Conservation (phyloP, 1,140 invertebrate genomes). For the Coenobita brevimanus region DNA sequence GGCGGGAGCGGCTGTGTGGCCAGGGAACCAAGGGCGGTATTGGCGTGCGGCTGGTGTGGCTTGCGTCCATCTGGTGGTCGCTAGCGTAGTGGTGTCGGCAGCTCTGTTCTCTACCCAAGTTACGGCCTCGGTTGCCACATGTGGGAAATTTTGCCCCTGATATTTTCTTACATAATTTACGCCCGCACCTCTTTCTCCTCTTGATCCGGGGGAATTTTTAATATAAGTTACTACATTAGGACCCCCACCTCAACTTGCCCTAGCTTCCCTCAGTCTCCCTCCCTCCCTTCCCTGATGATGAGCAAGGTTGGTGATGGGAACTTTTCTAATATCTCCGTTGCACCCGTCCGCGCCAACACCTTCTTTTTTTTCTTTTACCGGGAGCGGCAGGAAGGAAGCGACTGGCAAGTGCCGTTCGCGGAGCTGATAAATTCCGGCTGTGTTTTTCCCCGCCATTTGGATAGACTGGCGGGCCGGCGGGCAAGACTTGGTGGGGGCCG, state of each 20-base stretch:
- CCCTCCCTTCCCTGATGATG: slow-evolving; percentile 26
- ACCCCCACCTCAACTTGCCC: slow-evolving; percentile 8
- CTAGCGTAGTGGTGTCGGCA: slow-evolving; percentile 56
- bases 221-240: slow-evolving; percentile 43
- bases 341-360: background rate
- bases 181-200: slow-evolving; percentile 10
- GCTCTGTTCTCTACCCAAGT: slow-evolving; percentile 62
- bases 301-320: slow-evolving; percentile 44
- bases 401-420: slow-evolving; percentile 38
- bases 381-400: slow-evolving; percentile 52
- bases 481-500: too few species aligned
- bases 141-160: slow-evolving; percentile 43
- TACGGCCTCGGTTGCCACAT: slow-evolving; percentile 57
- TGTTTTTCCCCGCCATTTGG: slow-evolving; percentile 35
- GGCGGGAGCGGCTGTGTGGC: background rate
- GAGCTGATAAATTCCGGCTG: slow-evolving; percentile 47
- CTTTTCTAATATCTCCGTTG: slow-evolving; percentile 45
- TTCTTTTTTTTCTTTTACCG: slow-evolving; percentile 31
- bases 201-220: slow-evolving; percentile 38
- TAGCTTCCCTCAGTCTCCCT: slow-evolving; percentile 7
- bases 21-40: slow-evolving; percentile 3
- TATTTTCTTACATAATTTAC: slow-evolving; percentile 59
- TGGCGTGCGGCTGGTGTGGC: background rate
- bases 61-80: slow-evolving; percentile 2
- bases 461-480: background rate